Conservation (phyloP, 2,113 vertebrate species). For the Elephantulus edwardii region DNA sequence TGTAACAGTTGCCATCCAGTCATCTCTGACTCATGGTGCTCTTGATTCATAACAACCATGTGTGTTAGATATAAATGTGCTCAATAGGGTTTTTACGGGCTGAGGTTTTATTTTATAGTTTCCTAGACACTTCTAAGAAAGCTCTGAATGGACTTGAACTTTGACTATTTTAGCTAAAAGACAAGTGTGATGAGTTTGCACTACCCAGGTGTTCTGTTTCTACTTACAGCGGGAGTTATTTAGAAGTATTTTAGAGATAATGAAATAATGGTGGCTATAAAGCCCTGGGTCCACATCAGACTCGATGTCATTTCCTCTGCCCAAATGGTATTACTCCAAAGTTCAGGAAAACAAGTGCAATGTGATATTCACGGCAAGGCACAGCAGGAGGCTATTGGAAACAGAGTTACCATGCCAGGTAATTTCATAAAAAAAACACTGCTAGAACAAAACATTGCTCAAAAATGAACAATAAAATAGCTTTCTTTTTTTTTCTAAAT, state of each 20-base stretch:
- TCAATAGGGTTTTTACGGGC: too few relatives aligned
- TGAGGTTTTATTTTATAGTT: too few relatives aligned
- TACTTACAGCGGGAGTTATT: neutral
- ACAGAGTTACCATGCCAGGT: conserved; percentile 5
- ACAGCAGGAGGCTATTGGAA: neutral
- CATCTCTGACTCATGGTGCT: too few relatives aligned
- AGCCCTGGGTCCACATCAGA: neutral
- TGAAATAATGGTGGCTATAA: neutral
- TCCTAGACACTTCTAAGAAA: too few relatives aligned
- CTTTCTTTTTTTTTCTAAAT: conserved; percentile 28
- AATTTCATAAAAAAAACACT: conserved; percentile 50
- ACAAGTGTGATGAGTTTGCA: too few relatives aligned
- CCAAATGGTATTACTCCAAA: neutral
- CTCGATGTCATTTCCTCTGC: neutral
- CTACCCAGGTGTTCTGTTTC: too few relatives aligned
- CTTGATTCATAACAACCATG: too few relatives aligned
- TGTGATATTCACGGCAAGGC: neutral
- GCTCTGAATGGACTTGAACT: too few relatives aligned
- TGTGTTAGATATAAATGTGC: too few relatives aligned
- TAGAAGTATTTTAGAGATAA: neutral
- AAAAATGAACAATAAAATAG: conserved; percentile 48
- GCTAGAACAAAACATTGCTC: conserved; percentile 7
- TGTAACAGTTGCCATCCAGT: too few relatives aligned
- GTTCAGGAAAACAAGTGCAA: neutral
- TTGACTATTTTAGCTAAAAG: too few relatives aligned